Percentiles rank a stretch among this genome's conserved stretches.
Conservation (phyloP, 2,113 vertebrate genomes). For the Ptychochromis oligacanthus region DNA sequence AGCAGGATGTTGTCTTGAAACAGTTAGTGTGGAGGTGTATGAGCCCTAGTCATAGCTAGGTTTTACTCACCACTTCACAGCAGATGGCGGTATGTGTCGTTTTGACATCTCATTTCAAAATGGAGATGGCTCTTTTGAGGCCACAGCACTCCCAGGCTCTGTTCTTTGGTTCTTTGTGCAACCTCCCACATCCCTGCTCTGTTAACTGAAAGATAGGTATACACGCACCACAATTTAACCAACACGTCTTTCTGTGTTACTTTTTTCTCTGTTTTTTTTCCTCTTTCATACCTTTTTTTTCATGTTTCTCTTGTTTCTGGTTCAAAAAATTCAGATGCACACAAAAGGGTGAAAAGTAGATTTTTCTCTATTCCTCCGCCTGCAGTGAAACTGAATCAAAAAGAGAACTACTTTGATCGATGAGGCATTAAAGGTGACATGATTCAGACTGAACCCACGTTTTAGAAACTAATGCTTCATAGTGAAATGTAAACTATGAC, state of each 20-base stretch:
- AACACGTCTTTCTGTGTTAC: slow-evolving; percentile 3
- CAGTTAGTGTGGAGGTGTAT: slow-evolving; percentile 39
- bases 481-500: slow-evolving; percentile 40
- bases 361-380: slow-evolving; percentile 5
- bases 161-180: slow-evolving; percentile 24
- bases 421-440: slow-evolving; percentile 55
- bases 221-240: slow-evolving; percentile 26
- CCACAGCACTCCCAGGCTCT: slow-evolving; percentile 52
- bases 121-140: slow-evolving; percentile 50
- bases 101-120: slow-evolving; percentile 57
- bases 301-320: slow-evolving; percentile 6
- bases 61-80: slow-evolving; percentile 22
- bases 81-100: slow-evolving; percentile 61
- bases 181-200: slow-evolving; percentile 57
- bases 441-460: slow-evolving; percentile 40
- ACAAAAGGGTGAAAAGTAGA: neutral
- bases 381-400: slow-evolving; percentile 52
- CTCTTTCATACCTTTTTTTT: neutral
- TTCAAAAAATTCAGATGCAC: slow-evolving; percentile 2
- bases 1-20: neutral
- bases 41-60: slow-evolving; percentile 11
- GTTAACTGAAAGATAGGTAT: slow-evolving; percentile 14
- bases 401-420: slow-evolving; percentile 63
- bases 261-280: neutral
- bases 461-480: slow-evolving; percentile 37